Evolutionary conservation across 2,113 vertebrate species (phyloP), one percentile per base, ranked within the genome.

Genomic region (Lepisosteus osseus): DNA sequence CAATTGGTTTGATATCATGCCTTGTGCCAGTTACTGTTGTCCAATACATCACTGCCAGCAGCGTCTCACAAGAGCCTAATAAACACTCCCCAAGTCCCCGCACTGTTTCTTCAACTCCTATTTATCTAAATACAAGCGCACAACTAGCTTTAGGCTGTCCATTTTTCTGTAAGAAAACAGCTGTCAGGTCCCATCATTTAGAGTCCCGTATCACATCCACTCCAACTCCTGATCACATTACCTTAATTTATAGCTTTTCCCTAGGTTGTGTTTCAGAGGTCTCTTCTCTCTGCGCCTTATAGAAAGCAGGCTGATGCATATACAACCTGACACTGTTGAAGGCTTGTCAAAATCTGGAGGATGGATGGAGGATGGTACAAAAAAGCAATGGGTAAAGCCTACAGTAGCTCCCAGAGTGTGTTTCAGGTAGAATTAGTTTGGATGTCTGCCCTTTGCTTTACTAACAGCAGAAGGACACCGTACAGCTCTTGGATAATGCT

Each of bases 121-220:
- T 65, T 65, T 65, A 65, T 65, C 62, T 65, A 65, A 65, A 65
- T 65, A 65, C 62, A 65, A 65, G 41, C 17, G 41, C 41, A 65
- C 62, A 65, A 65, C 62, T 29, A 41, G 62, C 62, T 65, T n/a
- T 29, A 29, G 62, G 62, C 62, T 41, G 62, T 65, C 62, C 62
- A 65, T 65, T 65, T 65, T 64, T 65, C 29, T 59, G 14, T 29
- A 41, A 65, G 62, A 41, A 65, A 65, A 65, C 62, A 65, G 15
- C 17, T 65, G 62, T 65, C 62, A 65, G 62, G 41, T 41, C 41
- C 17, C 41, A 65, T 65, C 62, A 65, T 41, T 40, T n/a, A 59
- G 12, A 3, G 57, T 59, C 57, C 57, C 57, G n/a, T 15, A 5
- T 13, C n/a, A 59, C 14, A 59, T 59, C 14, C 57, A 59, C 12